Percentiles rank a stretch among this genome's conserved stretches.
phyloP scores from a whole-genome alignment of 2,797 vertebrate species.

The Carcharodon carcharias region DNA sequence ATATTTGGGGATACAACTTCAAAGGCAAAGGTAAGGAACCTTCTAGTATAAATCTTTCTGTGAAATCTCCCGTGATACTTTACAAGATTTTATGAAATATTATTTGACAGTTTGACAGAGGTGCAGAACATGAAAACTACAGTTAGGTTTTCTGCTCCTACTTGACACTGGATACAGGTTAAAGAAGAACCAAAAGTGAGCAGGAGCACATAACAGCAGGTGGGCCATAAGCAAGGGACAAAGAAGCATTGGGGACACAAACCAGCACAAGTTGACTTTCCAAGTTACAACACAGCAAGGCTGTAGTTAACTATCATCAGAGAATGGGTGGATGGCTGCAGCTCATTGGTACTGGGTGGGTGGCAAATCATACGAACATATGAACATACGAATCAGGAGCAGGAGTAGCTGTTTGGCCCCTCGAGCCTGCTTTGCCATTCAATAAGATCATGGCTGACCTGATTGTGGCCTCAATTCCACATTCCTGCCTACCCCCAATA shows the following conservation, averaged over 20 bases:
- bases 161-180: not conserved
- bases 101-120: not conserved
- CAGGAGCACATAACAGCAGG: not conserved
- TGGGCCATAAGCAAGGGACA: not conserved
- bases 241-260: not conserved
- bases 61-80: not conserved
- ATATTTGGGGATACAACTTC: not conserved
- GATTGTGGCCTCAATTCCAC: no score
- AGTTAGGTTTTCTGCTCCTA: not conserved
- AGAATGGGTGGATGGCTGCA: not conserved
- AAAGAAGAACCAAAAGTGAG: not conserved
- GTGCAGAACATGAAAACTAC: not conserved
- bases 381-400: no score
- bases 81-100: not conserved
- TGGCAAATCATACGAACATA: not conserved
- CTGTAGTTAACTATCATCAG: not conserved
- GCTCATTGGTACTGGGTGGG: no score
- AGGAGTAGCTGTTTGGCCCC: no score
- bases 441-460: no score
- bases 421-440: no score
- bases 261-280: not conserved
- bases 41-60: not conserved
- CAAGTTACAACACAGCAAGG: not conserved
- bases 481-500: no score
- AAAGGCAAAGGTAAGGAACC: slow-evolving; percentile 23